Conservation (phyloP, 2,113 vertebrate species). For the Salvator merianae region DNA sequence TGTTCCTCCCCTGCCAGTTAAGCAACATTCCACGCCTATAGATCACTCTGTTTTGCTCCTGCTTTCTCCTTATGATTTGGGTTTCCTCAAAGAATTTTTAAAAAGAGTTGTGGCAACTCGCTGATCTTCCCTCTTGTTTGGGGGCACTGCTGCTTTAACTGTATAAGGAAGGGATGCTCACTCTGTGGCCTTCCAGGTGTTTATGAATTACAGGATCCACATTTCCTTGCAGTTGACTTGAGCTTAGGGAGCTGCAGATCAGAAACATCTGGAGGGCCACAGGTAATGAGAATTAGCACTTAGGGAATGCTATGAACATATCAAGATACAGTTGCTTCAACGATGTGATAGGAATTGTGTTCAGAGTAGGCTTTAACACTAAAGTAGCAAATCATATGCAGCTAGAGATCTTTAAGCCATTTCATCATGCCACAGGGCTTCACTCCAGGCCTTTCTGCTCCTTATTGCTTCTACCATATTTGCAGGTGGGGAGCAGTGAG, state of each 20-base stretch:
- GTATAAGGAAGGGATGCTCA: not conserved
- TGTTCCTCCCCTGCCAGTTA: not conserved
- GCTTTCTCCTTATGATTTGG: not conserved
- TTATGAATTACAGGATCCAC: no score
- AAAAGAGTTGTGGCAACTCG: not conserved
- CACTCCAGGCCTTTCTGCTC: no score
- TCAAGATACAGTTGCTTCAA: not conserved
- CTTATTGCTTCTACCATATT: no score
- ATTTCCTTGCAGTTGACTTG: no score
- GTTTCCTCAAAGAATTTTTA: not conserved
- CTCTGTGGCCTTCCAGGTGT: no score
- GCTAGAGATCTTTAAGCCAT: not conserved
- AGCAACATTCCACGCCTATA: not conserved
- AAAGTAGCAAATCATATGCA: not conserved
- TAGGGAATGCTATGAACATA: not conserved
- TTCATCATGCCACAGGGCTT: not conserved
- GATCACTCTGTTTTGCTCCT: no score
- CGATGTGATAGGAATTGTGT: not conserved
- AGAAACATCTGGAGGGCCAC: no score
- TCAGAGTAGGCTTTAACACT: no score
- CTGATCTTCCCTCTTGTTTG: not conserved
- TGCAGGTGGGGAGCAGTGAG: no score
- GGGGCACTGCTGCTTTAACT: not conserved
- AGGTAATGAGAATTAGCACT: not conserved
- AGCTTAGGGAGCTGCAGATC: no score